phyloP scores from a whole-genome alignment of 2,113 vertebrate genomes.

The Circaetus cinerascens region DNA sequence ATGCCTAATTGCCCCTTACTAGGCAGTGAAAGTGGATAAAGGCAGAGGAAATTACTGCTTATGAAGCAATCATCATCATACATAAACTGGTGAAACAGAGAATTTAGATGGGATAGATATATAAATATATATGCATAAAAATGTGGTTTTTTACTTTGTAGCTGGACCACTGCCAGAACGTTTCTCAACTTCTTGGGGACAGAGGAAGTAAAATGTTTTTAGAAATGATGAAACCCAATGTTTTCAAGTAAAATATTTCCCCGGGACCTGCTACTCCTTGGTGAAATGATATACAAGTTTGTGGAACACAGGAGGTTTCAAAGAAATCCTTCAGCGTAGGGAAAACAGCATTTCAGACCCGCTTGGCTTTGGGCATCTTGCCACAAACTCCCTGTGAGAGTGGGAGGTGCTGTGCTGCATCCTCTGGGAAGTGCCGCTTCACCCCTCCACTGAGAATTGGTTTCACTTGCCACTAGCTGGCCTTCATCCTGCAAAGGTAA shows the following conservation, averaged over 20 bases:
- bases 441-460: not conserved
- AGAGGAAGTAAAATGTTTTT: not conserved
- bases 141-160: not conserved
- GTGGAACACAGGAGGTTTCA: not conserved
- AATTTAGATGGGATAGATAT: not conserved
- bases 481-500: not conserved
- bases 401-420: not conserved
- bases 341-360: not conserved
- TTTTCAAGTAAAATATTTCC: not conserved
- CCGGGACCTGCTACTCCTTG: not conserved
- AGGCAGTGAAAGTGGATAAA: not conserved
- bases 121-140: not conserved
- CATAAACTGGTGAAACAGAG: not conserved
- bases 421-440: not conserved
- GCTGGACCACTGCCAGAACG: not conserved
- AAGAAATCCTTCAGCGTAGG: not conserved
- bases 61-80: not conserved
- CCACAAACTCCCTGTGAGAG: not conserved
- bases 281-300: not conserved
- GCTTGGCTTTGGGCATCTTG: not conserved
- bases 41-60: not conserved
- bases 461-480: not conserved
- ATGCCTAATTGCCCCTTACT: not conserved
- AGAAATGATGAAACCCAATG: not conserved
- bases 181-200: not conserved